These are phyloP conservation scores for Alectoris magna DNA, from an alignment of 2,797 vertebrate genomes.

Conservation along the genomic window DNA sequence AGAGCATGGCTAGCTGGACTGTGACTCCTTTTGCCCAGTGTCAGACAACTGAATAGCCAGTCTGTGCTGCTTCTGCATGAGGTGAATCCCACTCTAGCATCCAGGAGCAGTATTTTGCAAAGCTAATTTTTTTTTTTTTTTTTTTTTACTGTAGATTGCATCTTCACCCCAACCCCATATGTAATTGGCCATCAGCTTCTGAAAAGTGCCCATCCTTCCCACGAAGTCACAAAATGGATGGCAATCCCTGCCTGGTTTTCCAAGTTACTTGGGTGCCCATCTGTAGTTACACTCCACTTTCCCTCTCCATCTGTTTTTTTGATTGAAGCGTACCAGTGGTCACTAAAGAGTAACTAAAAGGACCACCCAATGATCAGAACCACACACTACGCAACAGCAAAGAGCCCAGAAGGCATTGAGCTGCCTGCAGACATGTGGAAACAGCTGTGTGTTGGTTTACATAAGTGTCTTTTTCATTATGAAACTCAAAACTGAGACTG, in stretches of 20 bases:
- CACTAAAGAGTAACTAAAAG: not conserved
- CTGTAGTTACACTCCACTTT: not conserved
- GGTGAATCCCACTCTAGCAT: not conserved
- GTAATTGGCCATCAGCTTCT: not conserved
- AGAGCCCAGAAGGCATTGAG: not conserved
- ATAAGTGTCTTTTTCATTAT: not conserved
- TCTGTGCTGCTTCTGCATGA: not conserved
- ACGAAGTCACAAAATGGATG: not conserved
- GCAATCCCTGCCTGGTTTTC: not conserved
- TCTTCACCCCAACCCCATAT: not conserved
- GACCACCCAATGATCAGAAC: not conserved
- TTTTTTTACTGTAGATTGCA: too few relatives aligned
- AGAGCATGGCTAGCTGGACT: not conserved
- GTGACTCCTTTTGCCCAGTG: not conserved
- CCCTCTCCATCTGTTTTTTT: not conserved
- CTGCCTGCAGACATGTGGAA: accelerated
- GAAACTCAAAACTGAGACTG: not conserved
- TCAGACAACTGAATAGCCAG: not conserved
- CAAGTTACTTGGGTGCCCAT: not conserved
- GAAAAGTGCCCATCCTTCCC: not conserved
- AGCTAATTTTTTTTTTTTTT: too few relatives aligned
- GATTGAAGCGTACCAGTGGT: not conserved
- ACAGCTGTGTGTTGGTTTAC: not conserved
- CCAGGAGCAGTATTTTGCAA: not conserved
- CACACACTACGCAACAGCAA: not conserved